phyloP scores from a whole-genome alignment of 2,888 invertebrate genomes.

The Eupithecia abbreviata region DNA sequence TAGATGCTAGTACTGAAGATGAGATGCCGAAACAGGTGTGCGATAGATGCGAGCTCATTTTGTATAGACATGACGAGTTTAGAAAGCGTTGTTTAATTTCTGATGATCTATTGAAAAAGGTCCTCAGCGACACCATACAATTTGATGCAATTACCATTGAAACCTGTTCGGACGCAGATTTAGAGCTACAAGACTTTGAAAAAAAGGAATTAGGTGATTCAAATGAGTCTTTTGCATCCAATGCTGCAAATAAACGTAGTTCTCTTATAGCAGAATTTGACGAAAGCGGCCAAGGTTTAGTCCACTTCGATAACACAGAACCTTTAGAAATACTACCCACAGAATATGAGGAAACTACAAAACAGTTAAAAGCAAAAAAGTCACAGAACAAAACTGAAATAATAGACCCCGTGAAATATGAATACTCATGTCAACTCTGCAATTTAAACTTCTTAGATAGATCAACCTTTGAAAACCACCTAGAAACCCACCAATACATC shows the following conservation, averaged over 20 bases:
- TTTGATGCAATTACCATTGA: slow-evolving; percentile 18
- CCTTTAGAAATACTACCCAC: slow-evolving; percentile 22
- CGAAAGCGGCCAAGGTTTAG: slow-evolving; percentile 30
- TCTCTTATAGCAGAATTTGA: slow-evolving; percentile 33
- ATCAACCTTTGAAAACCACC: slow-evolving; percentile 4
- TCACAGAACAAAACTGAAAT: slow-evolving; percentile 20
- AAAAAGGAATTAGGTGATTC: slow-evolving; percentile 28
- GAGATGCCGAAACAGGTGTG: slow-evolving; percentile 71
- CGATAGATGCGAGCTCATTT: slow-evolving; percentile 59
- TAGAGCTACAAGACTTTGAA: slow-evolving; percentile 20
- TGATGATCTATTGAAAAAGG: slow-evolving; percentile 59
- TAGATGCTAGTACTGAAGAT: slow-evolving; percentile 59
- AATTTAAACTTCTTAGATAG: slow-evolving; percentile 12
- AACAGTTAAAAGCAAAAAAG: slow-evolving; percentile 40
- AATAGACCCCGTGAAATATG: background rate
- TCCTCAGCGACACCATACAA: slow-evolving; percentile 46
- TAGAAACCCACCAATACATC: slow-evolving; percentile 11
- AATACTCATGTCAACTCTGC: slow-evolving; percentile 23
- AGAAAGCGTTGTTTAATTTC: slow-evolving; percentile 68
- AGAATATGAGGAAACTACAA: slow-evolving; percentile 36
- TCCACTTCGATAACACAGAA: slow-evolving; percentile 45
- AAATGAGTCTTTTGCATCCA: slow-evolving; percentile 7
- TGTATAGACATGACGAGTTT: slow-evolving; percentile 66
- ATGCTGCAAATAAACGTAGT: background rate
- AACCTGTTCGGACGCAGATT: slow-evolving; percentile 27